Base-by-base conservation (phyloP, 2,888 invertebrate species). In the Stenichneumon culpator region DNA sequence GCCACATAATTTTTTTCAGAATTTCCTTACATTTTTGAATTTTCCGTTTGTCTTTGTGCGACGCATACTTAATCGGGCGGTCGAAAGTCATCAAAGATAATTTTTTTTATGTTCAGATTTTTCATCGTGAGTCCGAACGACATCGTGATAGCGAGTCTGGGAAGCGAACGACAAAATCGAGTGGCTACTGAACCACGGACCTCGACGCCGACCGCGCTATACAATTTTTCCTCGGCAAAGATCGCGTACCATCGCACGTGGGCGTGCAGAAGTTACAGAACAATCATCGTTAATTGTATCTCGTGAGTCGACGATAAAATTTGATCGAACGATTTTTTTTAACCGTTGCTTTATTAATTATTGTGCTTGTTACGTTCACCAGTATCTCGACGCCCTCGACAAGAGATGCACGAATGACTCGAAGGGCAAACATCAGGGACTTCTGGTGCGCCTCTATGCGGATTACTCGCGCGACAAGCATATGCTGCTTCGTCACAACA, bases 91-190 rank as follows among this genome's bases (percentile, higher is more conserved):
- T 32, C 32, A 5, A 32, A 4, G 5, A 28, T 28, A 32, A 32
- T 32, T 36, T 16, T 44, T 14, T 22, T 32, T 63, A 52, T 11
- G 78, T 83, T 25, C 74, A 93, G 97, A 82, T 99, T 97, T 95
- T 98, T 98, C 91, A 98, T 99, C 89, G 97, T 99, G 11, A 98
- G 98, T 77, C 99, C 99, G 0, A 98, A 98, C 93, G 99, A 99
- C 93, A 97, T 99, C 82, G 97, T 99, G 3, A 96, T 98, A 3
- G 99, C 99, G 6, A 97, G 97, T 97, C 0, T 97, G 98, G 89
- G 98, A 99, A 93, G 96, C 97, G 36, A 98, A 99, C 92, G 99
- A 99, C 92, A 96, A 98, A 90, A 97, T 99, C 22, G 96, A 97
- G 87, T 99, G 99, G 99, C 95, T 99, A 1, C 96, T 98, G 79